Evolutionary conservation across 1,140 invertebrate species (phyloP), one percentile per base, ranked within the genome.

Genomic region (Ericerus pela): DNA sequence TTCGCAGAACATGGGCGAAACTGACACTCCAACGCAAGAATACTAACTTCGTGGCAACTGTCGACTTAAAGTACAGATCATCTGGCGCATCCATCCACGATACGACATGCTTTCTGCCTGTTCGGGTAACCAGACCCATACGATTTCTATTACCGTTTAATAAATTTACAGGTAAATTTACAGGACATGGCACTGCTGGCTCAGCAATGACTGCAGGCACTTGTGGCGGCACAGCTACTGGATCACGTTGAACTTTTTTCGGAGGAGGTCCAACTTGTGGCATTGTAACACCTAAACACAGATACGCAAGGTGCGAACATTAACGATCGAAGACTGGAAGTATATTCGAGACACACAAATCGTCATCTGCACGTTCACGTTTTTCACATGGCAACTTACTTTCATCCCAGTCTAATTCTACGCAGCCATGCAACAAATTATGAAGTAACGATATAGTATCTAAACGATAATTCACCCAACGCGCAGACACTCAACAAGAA

Each of bases 61-160:
- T 90, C 58, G 89, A 88, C 66, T 87, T 79, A 74, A 95, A 96
- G 71, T 93, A 96, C 53, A 96, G 84, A 73, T 97, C 92, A 71
- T 96, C 92, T 3, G 92, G 92, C 43, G 92, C 92, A 73, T 96
- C 92, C 81, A 94, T 91, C 91, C 90, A 96, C 65, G 89, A 94
- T 65, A 96, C 91, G 43, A 93, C 87, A 73, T 91, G 88, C 65
- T 91, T 89, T 14, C 86, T 77, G 5, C 76, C 77, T 54, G 77
- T 77, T 61, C 79, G 33, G 4, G 51, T 27, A 12, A 47, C 41
- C 20, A 47, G 14, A 5, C 41, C 41, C 41, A 47, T 47, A 5
- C 41, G 41, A 22, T 16, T 47, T 47, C 41, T 47, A 14, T 47
- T 33, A n/a, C 18, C 28, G 10, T 30, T 30, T 22, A 31, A 33